Evolutionary conservation across 1,140 invertebrate species (phyloP), one percentile per base, ranked within the genome.

Genomic region (Bombus waltoni): DNA sequence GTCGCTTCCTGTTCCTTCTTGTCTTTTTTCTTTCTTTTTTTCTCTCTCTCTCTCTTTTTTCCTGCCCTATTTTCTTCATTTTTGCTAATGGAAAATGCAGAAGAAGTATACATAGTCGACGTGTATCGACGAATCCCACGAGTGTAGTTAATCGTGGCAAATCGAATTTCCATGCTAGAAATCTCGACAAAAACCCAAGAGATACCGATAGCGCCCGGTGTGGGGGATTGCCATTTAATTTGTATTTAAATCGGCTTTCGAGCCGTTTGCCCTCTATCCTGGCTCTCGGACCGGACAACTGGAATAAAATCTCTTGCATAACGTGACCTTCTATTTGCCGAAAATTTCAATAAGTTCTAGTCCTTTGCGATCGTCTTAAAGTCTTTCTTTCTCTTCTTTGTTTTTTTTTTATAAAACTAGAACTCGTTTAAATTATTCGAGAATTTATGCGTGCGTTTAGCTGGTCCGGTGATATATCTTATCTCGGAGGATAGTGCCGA

Each of bases 211-310:
- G 68, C 57, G 40, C 32, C 32, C 68, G 85, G 82, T 38, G 32
- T 62, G 57, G n/a, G 74, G 65, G 83, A 83, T 86, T 87, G 81
- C 92, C 89, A 88, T 92, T 92, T 92, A 91, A 92, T 92, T 92
- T 91, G 82, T 92, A 92, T 92, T 92, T 92, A 92, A 92, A 91
- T 92, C 90, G 92, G 86, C 83, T 91, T 87, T 76, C 78, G 74
- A 71, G 35, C 71, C 75, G 78, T 68, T 68, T 68, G 15, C 65
- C 25, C 57, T 71, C 38, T 62, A 35, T 81, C 72, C 70, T 66
- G 32, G 47, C 42, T 73, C 47, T 32, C 68, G 75, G 35, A 22
- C 4, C 44, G 42, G 18, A 25, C 77, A 73, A 74, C 22, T 32
- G 28, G 71, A 87, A 87, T 87, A 79, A 72, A 57, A 32, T 86